A percentile compares a stretch with the other conserved stretches of the same genome.
phyloP scores from a whole-genome alignment of 2,113 vertebrate species.

The Mirza zaza region DNA sequence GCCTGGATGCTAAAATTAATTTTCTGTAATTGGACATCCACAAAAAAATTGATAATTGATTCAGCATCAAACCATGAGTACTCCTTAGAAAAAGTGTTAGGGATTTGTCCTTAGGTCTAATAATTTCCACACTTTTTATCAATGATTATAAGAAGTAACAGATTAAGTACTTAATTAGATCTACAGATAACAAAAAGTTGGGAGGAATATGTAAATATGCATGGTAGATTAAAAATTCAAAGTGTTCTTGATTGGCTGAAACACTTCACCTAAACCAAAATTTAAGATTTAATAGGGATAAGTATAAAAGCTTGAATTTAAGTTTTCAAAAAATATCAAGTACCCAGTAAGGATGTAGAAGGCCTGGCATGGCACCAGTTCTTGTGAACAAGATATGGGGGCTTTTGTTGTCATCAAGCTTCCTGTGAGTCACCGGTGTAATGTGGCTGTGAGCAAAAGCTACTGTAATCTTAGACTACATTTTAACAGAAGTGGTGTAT shows the following conservation, averaged over 20 bases:
- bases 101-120: neutral
- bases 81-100: neutral
- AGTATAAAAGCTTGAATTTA: neutral
- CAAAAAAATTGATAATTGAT: neutral
- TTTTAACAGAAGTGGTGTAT: neutral
- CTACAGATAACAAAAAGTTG: neutral
- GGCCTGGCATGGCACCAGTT: neutral
- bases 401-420: neutral
- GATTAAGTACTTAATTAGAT: neutral
- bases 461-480: neutral
- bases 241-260: neutral
- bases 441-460: slow-evolving; percentile 8
- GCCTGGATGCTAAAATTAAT: neutral
- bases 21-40: neutral
- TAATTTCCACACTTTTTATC: neutral
- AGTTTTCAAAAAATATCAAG: neutral
- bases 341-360: neutral
- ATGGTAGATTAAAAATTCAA: neutral
- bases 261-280: neutral
- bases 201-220: neutral
- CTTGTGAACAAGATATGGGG: neutral
- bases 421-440: neutral
- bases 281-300: neutral
- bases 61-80: neutral
- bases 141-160: neutral